Conservation (phyloP, 2,113 vertebrate genomes). For the Lanius collurio region DNA sequence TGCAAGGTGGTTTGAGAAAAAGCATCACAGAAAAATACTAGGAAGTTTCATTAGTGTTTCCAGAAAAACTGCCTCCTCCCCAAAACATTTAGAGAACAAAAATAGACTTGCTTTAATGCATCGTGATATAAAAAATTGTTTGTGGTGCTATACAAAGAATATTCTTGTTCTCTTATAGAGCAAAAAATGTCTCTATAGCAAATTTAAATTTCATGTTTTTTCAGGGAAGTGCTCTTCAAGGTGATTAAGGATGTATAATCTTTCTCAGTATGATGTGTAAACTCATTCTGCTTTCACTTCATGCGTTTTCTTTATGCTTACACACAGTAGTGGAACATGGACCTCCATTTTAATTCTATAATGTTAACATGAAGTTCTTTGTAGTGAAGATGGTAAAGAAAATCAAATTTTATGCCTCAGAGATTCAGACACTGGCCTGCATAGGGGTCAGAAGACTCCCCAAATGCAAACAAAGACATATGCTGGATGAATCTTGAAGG, state of each 20-base stretch:
- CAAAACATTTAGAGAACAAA: neutral
- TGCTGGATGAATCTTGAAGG: neutral
- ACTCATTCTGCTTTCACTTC: conserved; percentile 37
- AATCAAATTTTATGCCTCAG: conserved; percentile 8
- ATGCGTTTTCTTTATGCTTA: neutral
- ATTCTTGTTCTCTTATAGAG: neutral
- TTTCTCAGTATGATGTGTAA: neutral
- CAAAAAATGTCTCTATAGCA: neutral
- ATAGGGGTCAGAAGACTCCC: neutral
- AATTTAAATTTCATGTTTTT: conserved; percentile 51
- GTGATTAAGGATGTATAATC: conserved; percentile 33
- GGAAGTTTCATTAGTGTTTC: neutral
- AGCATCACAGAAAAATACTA: neutral
- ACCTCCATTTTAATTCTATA: conserved; percentile 22
- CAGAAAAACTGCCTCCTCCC: neutral
- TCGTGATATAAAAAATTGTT: neutral
- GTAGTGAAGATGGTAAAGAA: neutral
- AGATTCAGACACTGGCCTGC: neutral
- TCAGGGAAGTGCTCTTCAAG: conserved; percentile 9
- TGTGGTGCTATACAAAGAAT: neutral
- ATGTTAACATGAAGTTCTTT: neutral
- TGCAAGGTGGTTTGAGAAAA: neutral
- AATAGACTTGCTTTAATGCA: neutral
- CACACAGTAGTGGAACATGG: neutral
- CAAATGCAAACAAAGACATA: neutral